These are phyloP conservation scores for Pterostichus madidus DNA, from an alignment of 2,888 invertebrate species.

Conservation along the genomic window DNA sequence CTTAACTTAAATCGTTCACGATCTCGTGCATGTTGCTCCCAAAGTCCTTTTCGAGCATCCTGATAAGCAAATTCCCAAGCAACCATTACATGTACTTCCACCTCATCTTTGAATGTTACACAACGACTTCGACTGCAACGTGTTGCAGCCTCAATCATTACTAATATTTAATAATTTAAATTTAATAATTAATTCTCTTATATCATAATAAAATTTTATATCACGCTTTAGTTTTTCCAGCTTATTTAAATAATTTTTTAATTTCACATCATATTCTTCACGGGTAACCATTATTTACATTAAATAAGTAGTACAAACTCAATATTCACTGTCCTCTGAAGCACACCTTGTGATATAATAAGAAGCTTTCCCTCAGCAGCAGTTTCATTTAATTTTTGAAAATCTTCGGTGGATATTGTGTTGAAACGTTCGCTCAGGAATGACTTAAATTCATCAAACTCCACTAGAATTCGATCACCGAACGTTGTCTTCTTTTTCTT, in stretches of 20 bases:
- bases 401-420: not conserved
- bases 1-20: slow-evolving; percentile 78
- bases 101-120: not conserved
- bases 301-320: not conserved
- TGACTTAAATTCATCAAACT: slow-evolving; percentile 5
- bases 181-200: not conserved
- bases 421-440: slow-evolving; percentile 12
- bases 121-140: not conserved
- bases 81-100: no score
- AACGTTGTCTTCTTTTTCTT: not conserved
- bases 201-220: not conserved
- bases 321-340: not conserved
- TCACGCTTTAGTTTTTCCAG: not conserved
- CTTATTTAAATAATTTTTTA: not conserved
- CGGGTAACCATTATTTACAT: not conserved
- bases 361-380: not conserved
- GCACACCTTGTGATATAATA: not conserved
- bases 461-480: slow-evolving; percentile 16
- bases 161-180: slow-evolving; percentile 38
- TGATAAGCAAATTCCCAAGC: slow-evolving; percentile 80
- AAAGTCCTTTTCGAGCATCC: slow-evolving; percentile 81
- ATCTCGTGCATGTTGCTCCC: slow-evolving; percentile 81
- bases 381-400: not conserved
- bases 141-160: slow-evolving; percentile 72
- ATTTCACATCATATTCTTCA: not conserved